Base-by-base conservation (phyloP, 2,888 invertebrate genomes). In the Artemia sinica region DNA sequence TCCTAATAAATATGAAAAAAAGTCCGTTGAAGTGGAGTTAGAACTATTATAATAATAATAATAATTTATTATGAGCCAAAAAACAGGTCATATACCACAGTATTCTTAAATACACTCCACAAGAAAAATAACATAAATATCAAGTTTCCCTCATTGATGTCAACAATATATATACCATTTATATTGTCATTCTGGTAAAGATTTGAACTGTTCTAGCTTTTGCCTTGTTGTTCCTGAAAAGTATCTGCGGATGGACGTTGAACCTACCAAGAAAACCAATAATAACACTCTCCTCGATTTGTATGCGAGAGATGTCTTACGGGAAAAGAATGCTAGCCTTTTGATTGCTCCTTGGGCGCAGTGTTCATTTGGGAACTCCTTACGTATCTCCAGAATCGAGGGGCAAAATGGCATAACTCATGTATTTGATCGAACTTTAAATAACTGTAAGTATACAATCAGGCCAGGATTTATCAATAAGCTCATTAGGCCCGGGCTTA, bases 271-370 rank as follows among this genome's bases (percentile, higher is more conserved):
- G 8, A n/a, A 58, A 2, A 8, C 28, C 9, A 18, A 10, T 8
- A 58, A 58, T 28, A n/a, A 58, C 1, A 58, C 63, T 9, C 28
- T 58, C 14, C 28, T 58, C 9, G 63, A 58, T 11, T 28, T 28
- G 12, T 18, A 58, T n/a, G 18, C 63, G n/a, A 58, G 18, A 58
- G 14, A 58, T n/a, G 18, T 58, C 28, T 10, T 58, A 28, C 8
- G 63, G 18, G 63, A 58, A 9, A 8, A 58, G 11, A 58, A 11
- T 9, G 63, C 63, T 18, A 58, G 14, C 28, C 63, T 58, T 10
- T 28, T 58, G 14, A 28, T 58, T 9, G 63, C 28, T 58, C 63
- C 63, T 28, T 58, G 63, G 63, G 63, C 63, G 9, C 63, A 58
- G 63, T 58, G 63, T 28, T 58, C 63, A 9, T 28, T 58, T 58